Evolutionary conservation across 1,140 invertebrate species (phyloP).

Genomic region (Penaeus vannamei): DNA sequence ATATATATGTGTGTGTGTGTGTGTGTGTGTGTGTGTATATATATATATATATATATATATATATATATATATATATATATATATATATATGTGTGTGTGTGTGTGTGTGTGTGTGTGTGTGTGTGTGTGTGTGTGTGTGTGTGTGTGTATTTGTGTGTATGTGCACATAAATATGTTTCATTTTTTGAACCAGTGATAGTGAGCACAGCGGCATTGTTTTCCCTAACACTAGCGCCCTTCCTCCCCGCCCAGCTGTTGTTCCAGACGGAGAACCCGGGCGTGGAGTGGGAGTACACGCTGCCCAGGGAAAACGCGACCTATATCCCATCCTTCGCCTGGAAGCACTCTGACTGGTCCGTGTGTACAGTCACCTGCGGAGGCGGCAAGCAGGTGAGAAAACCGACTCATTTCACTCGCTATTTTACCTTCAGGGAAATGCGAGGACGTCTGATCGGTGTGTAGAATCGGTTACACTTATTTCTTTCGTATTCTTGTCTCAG

Average conservation of each 20-base stretch:
- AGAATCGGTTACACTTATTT: neutral
- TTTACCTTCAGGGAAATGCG: neutral
- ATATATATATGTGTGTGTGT: too few species aligned
- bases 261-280: slow-evolving; percentile 85
- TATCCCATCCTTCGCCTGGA: slow-evolving; percentile 80
- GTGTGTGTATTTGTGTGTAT: too few species aligned
- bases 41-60: too few species aligned
- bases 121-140: too few species aligned
- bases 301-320: slow-evolving; percentile 78
- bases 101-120: too few species aligned
- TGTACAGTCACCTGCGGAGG: slow-evolving; percentile 85
- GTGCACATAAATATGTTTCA: too few species aligned
- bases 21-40: too few species aligned
- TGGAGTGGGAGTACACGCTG: slow-evolving; percentile 87
- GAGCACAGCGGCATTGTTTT: neutral
- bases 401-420: neutral
- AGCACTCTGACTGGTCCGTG: slow-evolving; percentile 83
- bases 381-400: slow-evolving; percentile 75
- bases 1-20: too few species aligned
- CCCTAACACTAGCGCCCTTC: slow-evolving; percentile 7
- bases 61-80: too few species aligned
- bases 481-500: neutral
- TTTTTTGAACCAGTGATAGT: too few species aligned
- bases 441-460: neutral
- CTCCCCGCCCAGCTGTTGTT: slow-evolving; percentile 81